phyloP scores from a whole-genome alignment of 2,888 invertebrate species.

The Miltochrista miniata region DNA sequence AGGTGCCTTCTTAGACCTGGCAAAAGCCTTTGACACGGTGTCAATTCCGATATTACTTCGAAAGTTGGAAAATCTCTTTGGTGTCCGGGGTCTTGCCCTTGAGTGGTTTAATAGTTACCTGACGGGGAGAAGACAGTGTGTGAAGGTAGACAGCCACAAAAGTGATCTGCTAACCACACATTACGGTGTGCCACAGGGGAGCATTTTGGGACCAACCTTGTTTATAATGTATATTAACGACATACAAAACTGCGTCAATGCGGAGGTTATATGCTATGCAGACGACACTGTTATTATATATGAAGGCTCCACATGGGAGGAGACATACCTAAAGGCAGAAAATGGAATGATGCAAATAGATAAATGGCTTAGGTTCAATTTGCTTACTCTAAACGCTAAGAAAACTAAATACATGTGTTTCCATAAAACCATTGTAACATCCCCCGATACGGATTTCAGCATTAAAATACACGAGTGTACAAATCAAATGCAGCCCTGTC shows the following conservation, averaged over 20 bases:
- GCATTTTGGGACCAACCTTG: conserved; percentile 7
- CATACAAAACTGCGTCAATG: not conserved
- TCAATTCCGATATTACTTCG: not conserved
- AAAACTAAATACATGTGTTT: not conserved
- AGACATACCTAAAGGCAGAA: not conserved
- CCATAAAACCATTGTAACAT: not conserved
- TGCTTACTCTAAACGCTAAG: not conserved
- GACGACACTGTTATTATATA: conserved; percentile 1
- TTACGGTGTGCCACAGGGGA: conserved; percentile 13
- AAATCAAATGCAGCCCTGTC: conserved; percentile 13
- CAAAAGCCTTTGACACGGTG: not conserved
- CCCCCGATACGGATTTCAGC: not conserved
- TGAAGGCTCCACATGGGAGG: not conserved
- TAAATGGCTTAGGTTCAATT: not conserved
- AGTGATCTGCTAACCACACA: not conserved
- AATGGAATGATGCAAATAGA: not conserved
- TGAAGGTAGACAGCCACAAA: not conserved
- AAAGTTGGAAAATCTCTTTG: conserved; percentile 7
- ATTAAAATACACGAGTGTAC: not conserved
- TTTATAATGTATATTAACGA: conserved; percentile 9
- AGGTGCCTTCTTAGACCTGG: not conserved
- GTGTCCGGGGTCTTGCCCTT: conserved; percentile 1
- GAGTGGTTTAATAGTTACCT: conserved; percentile 5
- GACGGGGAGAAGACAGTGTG: conserved; percentile 1
- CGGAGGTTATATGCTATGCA: conserved; percentile 2